Evolutionary conservation across 2,797 vertebrate species (phyloP), one percentile per base, ranked within the genome.

Genomic region (Sphenodon punctatus): DNA sequence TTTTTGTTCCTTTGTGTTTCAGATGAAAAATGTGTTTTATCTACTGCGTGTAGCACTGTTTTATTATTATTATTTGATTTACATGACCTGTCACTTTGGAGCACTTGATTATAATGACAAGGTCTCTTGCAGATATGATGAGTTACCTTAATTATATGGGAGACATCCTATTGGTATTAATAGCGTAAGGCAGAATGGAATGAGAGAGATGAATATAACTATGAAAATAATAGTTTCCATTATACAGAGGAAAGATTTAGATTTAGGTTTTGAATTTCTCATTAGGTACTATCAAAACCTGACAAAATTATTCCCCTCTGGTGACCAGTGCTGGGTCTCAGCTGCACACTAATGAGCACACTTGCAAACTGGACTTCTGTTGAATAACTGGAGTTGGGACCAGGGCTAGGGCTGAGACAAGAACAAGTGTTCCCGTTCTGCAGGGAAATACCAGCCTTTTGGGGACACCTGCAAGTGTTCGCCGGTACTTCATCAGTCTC

Each of bases 131-230:
- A 41, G n/a, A 43, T 75, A 67, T 56, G 67, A 55, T 15, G 67
- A 68, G 11, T 75, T 74, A 19, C 20, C 46, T 75, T 74, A 34
- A 78, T 51, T 74, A 8, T 48, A 32, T 27, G 42, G 34, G 55
- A 69, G 32, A 22, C 7, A 5, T 32, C 27, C 20, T 8, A 25
- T 71, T 67, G 14, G 10, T 73, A 60, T 30, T 3, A 3, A 32
- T 41, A 43, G 13, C 69, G 71, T 60, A 25, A 34, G 7, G 9
- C 30, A 73, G 22, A 58, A 85, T 65, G 74, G 42, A 7, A 39
- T 74, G 49, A 49, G 9, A 22, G 25, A 46, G 48, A 25, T 10
- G 55, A 68, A 59, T 16, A 60, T 67, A 63, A 4, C 11, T 13
- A 10, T 4, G 0, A 81, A 74, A 74, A 36, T 30, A 38, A 1